Percentiles rank a stretch among this genome's conserved stretches.
These are phyloP conservation scores for Caradrina kadenii DNA, from an alignment of 2,888 invertebrate species.

Conservation along the genomic window DNA sequence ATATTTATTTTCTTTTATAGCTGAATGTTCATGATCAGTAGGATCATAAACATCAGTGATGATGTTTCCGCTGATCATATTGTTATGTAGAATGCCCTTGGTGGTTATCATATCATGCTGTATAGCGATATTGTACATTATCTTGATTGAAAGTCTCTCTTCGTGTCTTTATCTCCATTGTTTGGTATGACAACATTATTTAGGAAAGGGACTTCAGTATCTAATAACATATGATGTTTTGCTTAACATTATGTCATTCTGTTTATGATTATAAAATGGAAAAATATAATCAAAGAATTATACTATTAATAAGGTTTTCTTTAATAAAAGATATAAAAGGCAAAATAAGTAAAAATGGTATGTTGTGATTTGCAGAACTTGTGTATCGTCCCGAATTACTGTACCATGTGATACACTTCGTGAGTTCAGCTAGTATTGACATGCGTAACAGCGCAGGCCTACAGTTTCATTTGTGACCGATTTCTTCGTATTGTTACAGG, in stretches of 20 bases:
- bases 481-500: slow-evolving; percentile 78
- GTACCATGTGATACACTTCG: slow-evolving; percentile 1
- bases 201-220: slow-evolving; percentile 44
- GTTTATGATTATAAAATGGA: slow-evolving; percentile 10
- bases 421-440: slow-evolving; percentile 10
- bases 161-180: slow-evolving; percentile 63
- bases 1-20: background rate
- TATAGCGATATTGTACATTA: slow-evolving; percentile 69
- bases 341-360: background rate
- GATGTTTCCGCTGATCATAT: slow-evolving; percentile 7
- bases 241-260: slow-evolving; percentile 20
- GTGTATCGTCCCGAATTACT: slow-evolving; percentile 3
- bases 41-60: slow-evolving; percentile 1
- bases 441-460: slow-evolving; percentile 27
- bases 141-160: slow-evolving; percentile 79
- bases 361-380: background rate
- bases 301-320: slow-evolving; percentile 23
- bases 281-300: slow-evolving; percentile 3
- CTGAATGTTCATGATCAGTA: background rate
- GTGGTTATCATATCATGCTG: slow-evolving; percentile 66
- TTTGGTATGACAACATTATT: slow-evolving; percentile 40
- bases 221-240: slow-evolving; percentile 25
- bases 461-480: slow-evolving; percentile 71
- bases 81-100: slow-evolving; percentile 60
- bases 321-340: background rate